Conservation (phyloP, 1,140 invertebrate genomes). For the Mizuhopecten yessoensis region DNA sequence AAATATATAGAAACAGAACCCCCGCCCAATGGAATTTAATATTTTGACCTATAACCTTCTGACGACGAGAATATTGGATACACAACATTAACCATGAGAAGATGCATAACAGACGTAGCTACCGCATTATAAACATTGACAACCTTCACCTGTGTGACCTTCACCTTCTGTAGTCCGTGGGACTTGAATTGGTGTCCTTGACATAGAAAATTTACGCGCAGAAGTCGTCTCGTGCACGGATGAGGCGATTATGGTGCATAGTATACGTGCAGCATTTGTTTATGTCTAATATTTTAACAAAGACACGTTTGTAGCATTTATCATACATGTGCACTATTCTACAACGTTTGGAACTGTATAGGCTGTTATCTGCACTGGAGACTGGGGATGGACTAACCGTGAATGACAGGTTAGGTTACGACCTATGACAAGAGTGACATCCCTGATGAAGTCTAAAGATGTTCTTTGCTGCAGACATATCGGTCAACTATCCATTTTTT, state of each 20-base stretch:
- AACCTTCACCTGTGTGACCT: neutral
- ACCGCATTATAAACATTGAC: too few relatives aligned
- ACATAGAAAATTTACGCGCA: neutral
- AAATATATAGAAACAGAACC: too few relatives aligned
- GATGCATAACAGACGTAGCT: too few relatives aligned
- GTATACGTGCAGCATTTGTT: neutral
- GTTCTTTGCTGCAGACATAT: neutral
- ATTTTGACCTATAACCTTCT: too few relatives aligned
- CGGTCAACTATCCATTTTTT: neutral
- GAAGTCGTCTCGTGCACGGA: neutral
- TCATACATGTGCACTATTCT: neutral
- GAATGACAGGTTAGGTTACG: neutral
- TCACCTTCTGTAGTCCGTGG: neutral
- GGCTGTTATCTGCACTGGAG: neutral
- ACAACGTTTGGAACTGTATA: neutral
- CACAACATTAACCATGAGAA: too few relatives aligned
- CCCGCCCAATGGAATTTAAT: too few relatives aligned
- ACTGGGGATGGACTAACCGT: neutral
- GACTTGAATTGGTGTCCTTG: neutral
- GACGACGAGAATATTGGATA: too few relatives aligned
- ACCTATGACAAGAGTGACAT: neutral
- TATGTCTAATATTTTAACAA: neutral
- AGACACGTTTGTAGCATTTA: neutral
- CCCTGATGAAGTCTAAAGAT: neutral
- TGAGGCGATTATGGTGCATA: neutral